Evolutionary conservation across 1,140 invertebrate genomes (phyloP).

Genomic region (Theocolax elegans): DNA sequence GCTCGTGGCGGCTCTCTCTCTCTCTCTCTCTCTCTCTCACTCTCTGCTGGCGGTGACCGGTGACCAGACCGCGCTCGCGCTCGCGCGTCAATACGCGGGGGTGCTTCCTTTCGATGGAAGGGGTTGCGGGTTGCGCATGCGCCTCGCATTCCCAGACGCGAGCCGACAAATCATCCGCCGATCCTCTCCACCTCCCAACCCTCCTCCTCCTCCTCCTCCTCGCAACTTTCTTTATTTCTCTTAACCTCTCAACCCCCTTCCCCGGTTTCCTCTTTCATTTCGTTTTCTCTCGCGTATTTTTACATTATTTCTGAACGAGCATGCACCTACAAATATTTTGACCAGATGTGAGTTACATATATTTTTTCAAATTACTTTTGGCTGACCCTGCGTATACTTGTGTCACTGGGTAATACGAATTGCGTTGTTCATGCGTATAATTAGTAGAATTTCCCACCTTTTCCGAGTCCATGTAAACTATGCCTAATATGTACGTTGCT

Average conservation of each 20-base stretch:
- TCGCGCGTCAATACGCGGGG: slow-evolving; percentile 62
- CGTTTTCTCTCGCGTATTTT: background rate
- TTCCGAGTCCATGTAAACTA: no score
- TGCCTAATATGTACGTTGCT: no score
- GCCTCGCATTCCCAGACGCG: no score
- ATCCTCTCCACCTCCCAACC: background rate
- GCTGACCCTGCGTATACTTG: no score
- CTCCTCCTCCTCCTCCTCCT: background rate
- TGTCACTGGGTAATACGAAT: no score
- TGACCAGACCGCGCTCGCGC: slow-evolving; percentile 17
- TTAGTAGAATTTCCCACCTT: no score
- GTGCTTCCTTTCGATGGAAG: slow-evolving; percentile 50
- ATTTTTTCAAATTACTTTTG: no score
- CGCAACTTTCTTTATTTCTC: background rate
- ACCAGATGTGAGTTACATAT: no score
- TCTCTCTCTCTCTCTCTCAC: slow-evolving; percentile 39
- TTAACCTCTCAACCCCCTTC: background rate
- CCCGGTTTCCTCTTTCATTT: background rate
- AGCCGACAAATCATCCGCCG: slow-evolving; percentile 48
- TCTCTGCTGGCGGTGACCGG: slow-evolving; percentile 60
- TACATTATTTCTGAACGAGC: no score
- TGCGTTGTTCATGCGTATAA: no score
- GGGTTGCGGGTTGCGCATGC: slow-evolving; percentile 61
- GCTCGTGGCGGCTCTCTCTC: no score
- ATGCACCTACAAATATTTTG: no score